Evolutionary conservation across 1,140 invertebrate genomes (phyloP).

Genomic region (Cydia strobilella): DNA sequence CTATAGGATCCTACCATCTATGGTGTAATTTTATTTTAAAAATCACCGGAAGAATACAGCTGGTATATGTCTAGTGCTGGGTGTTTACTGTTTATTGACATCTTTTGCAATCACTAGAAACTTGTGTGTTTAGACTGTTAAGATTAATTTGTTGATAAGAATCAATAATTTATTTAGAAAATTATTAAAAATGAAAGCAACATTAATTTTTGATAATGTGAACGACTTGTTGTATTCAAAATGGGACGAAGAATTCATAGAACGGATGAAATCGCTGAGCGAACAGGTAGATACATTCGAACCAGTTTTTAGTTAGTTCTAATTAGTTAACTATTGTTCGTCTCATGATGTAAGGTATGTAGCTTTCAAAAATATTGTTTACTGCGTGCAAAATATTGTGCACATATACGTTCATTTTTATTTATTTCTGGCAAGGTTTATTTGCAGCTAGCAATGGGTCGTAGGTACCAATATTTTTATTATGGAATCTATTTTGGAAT

Average conservation of each 20-base stretch:
- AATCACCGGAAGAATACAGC: neutral
- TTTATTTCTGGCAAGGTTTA: too few species aligned
- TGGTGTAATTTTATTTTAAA: neutral
- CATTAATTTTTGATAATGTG: constrained; percentile 88
- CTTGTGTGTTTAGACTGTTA: neutral
- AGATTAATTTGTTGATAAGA: neutral
- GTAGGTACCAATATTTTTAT: too few species aligned
- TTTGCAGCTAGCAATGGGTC: too few species aligned
- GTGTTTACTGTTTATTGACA: neutral
- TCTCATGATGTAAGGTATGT: neutral
- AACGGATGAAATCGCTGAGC: constrained; percentile 83
- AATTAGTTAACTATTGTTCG: neutral
- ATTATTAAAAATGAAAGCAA: constrained; percentile 83
- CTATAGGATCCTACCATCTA: too few species aligned
- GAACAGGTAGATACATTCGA: constrained; percentile 79
- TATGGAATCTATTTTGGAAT: too few species aligned
- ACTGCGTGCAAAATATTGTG: too few species aligned
- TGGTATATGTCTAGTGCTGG: neutral
- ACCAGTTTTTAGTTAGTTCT: neutral
- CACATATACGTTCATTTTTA: too few species aligned
- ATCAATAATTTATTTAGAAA: neutral
- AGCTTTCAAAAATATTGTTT: neutral
- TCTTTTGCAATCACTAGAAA: neutral
- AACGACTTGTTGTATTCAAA: constrained; percentile 91
- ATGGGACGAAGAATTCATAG: constrained; percentile 86